These are phyloP conservation scores for Mesembrinibis cayennensis DNA, from an alignment of 2,113 vertebrate genomes.

Conservation along the genomic window DNA sequence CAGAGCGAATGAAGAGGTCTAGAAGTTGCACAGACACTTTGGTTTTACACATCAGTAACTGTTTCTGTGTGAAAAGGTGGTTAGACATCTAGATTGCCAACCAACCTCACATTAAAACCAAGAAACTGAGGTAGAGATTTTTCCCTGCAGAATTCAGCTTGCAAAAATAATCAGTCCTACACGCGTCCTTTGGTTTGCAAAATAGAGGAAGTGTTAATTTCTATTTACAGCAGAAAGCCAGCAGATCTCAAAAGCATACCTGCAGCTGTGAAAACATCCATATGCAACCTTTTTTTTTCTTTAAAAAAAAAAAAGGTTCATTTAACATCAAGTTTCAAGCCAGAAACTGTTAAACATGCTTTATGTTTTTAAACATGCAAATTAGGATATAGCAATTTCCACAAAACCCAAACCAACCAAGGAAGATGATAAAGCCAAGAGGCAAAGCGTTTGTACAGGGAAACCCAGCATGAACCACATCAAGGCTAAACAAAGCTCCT, in stretches of 20 bases:
- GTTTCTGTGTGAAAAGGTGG: neutral
- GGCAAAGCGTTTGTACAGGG: neutral
- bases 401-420: neutral
- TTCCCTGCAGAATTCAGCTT: neutral
- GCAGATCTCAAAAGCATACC: neutral
- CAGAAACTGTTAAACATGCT: neutral
- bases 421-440: neutral
- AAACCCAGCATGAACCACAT: neutral
- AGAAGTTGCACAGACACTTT: neutral
- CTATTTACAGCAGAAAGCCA: neutral
- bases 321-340: neutral
- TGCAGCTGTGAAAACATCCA: neutral
- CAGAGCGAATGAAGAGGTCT: neutral
- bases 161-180: neutral
- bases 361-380: neutral
- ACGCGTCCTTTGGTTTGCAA: neutral
- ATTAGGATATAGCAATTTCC: neutral
- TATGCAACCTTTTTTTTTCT: neutral
- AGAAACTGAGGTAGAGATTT: neutral
- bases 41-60: neutral
- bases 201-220: neutral
- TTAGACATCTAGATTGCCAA: neutral
- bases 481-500: neutral
- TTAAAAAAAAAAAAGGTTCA: neutral
- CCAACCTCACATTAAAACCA: accelerated